Percentiles rank a stretch among this genome's conserved stretches.
These are phyloP conservation scores for Pocillopora grandis DNA, from an alignment of 92 coral and sea anemone genomes.

Conservation along the genomic window DNA sequence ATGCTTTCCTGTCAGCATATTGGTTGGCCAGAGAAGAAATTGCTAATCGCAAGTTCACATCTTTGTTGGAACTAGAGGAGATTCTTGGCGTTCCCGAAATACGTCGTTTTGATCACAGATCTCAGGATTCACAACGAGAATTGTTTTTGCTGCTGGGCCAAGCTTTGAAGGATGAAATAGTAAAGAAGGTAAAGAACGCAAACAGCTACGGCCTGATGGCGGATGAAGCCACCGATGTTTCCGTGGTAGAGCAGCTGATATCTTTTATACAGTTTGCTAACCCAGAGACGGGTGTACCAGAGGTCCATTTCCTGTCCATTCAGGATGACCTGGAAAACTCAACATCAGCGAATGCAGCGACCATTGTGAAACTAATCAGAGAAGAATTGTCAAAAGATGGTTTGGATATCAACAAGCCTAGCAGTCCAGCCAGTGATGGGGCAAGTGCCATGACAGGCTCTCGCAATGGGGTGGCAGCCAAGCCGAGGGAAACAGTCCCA, in stretches of 20 bases:
- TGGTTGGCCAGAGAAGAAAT: slow-evolving; percentile 52
- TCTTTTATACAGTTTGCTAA: slow-evolving; percentile 53
- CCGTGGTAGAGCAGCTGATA: slow-evolving; percentile 46
- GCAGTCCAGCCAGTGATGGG: slow-evolving; percentile 53
- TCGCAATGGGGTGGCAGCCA: slow-evolving; percentile 51
- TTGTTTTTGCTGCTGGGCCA: slow-evolving; percentile 43
- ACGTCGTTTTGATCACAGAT: slow-evolving; percentile 32
- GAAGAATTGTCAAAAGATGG: slow-evolving; percentile 48
- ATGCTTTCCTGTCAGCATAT: slow-evolving; percentile 48
- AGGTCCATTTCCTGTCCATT: slow-evolving; percentile 55
- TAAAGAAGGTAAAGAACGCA: slow-evolving; percentile 34
- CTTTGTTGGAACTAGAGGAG: slow-evolving; percentile 43
- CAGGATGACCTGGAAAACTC: slow-evolving; percentile 49
- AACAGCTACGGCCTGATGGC: slow-evolving; percentile 43
- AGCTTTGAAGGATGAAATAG: slow-evolving; percentile 39
- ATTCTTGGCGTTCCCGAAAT: slow-evolving; percentile 40
- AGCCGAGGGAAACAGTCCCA: slow-evolving; percentile 38
- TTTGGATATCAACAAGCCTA: slow-evolving; percentile 38
- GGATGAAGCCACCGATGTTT: slow-evolving; percentile 56
- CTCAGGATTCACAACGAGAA: slow-evolving; percentile 38
- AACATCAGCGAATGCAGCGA: slow-evolving; percentile 51
- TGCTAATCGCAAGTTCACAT: slow-evolving; percentile 47
- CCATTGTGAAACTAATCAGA: slow-evolving; percentile 47
- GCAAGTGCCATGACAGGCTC: slow-evolving; percentile 55
- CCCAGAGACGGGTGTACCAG: slow-evolving; percentile 57